Evolutionary conservation across 2,797 vertebrate genomes (phyloP), one percentile per base, ranked within the genome.

Genomic region (Manis pentadactyla): DNA sequence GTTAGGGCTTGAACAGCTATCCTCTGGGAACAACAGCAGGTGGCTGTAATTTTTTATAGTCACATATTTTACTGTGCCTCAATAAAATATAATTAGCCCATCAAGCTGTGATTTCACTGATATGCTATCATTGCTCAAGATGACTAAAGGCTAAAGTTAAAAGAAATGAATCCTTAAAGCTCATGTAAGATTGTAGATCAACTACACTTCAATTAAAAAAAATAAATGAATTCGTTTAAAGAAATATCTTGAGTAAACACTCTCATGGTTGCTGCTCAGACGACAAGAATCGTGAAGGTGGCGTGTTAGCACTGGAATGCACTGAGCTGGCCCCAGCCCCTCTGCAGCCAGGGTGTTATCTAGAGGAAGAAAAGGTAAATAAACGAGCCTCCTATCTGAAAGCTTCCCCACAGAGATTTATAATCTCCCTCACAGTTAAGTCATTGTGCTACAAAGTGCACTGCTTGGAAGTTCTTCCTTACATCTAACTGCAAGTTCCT

Each of bases 371-470:
- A 3, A 31, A 27, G 3, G 15, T 31, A 31, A 83, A 51, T 55
- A 95, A 92, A 23, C 31, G 53, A 85, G n/a, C 25, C 49, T 89
- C 49, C 92, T 90, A 77, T 23, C 53, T 78, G 68, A 89, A 96
- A 84, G 13, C 10, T 63, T 74, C 74, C 71, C 63, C 7, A 57
- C 87, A 83, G 74, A 81, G n/a, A 69, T 64, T 84, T 84, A 79
- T 17, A 68, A 10, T 68, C 13, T 39, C 25, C 10, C 39, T 69
- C 27, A 85, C 19, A 66, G 42, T 17, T 37, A 79, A 25, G 39
- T n/a, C 85, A 81, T 79, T 46, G 21, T n/a, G 51, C 25, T 31
- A 51, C 25, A 90, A 74, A 86, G 29, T 21, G 75, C 73, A 68
- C 4, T 68, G 25, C 6, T 69, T 89, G 34, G 74, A 91, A 73